Evolutionary conservation across 2,113 vertebrate species (phyloP).

Genomic region (Planiliza haematocheilus): DNA sequence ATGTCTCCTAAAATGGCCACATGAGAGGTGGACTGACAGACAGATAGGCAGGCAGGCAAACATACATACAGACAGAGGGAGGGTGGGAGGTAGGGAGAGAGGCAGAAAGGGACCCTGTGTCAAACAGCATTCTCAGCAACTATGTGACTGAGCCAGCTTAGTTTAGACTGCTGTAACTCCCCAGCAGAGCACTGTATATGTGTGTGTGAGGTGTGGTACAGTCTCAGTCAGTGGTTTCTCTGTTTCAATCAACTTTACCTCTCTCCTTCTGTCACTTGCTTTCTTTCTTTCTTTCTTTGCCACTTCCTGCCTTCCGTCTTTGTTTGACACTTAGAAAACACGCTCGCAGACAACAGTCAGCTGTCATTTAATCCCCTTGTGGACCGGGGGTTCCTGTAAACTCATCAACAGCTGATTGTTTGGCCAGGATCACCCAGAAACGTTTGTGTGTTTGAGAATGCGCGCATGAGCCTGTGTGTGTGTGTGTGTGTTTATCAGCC

Average conservation of each 20-base stretch:
- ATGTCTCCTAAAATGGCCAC: conserved; percentile 79
- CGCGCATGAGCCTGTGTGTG: neutral
- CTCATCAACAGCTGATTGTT: conserved; percentile 66
- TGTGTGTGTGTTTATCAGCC: conserved; percentile 56
- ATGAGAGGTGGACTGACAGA: conserved; percentile 50
- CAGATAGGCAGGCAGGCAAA: conserved; percentile 15
- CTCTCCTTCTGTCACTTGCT: conserved; percentile 17
- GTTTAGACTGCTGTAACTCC: conserved; percentile 51
- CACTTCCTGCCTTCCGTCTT: conserved; percentile 46
- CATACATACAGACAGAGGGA: conserved; percentile 24
- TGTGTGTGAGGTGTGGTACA: neutral
- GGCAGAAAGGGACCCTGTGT: conserved; percentile 62
- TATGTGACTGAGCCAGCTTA: conserved; percentile 70
- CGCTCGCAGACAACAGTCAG: conserved; percentile 8
- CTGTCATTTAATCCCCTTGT: conserved; percentile 43
- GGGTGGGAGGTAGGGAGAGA: conserved; percentile 36
- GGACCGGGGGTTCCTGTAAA: conserved; percentile 34
- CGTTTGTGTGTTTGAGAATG: conserved; percentile 15
- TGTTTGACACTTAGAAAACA: conserved; percentile 9
- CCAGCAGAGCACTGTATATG: conserved; percentile 10
- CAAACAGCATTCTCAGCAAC: conserved; percentile 79
- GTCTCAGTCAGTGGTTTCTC: conserved; percentile 31
- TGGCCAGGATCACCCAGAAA: conserved; percentile 17
- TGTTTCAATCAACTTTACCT: conserved; percentile 41
- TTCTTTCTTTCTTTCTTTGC: conserved; percentile 26